These are phyloP conservation scores for Pseudochirops corinnae DNA, from an alignment of 2,797 vertebrate species.

Conservation along the genomic window DNA sequence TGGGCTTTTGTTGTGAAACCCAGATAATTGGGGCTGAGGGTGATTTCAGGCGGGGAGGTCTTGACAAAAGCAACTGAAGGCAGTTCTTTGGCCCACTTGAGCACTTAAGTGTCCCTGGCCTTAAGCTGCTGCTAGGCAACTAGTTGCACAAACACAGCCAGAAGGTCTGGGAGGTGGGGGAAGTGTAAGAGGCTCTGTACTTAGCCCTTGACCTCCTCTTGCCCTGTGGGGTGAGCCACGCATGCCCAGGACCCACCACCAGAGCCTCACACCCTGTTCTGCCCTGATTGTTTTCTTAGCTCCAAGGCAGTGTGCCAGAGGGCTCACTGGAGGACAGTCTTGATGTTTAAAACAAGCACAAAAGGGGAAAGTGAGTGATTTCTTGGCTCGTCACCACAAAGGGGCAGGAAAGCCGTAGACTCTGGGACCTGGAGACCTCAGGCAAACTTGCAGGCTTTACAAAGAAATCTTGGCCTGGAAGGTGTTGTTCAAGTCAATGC, in stretches of 20 bases:
- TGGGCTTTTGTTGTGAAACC: neutral
- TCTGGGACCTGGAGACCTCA: neutral
- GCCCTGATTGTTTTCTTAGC: neutral
- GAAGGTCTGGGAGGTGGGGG: neutral
- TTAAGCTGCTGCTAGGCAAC: neutral
- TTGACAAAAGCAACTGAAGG: neutral
- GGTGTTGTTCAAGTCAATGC: neutral
- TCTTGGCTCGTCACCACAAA: neutral
- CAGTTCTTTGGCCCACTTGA: neutral
- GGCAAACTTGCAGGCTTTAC: neutral
- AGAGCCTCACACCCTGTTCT: neutral
- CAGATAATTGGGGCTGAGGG: neutral
- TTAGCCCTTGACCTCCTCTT: neutral
- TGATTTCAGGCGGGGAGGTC: neutral
- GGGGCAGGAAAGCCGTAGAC: neutral
- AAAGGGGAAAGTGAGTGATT: neutral
- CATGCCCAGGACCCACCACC: neutral
- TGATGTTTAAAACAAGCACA: neutral
- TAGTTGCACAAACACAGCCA: neutral
- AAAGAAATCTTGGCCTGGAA: neutral
- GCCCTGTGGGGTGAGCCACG: neutral
- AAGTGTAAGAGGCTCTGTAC: neutral
- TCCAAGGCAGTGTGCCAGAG: neutral
- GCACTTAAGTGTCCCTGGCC: neutral
- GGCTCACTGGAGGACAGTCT: neutral